Conservation (phyloP, 2,888 invertebrate genomes). For the Noctua comes region DNA sequence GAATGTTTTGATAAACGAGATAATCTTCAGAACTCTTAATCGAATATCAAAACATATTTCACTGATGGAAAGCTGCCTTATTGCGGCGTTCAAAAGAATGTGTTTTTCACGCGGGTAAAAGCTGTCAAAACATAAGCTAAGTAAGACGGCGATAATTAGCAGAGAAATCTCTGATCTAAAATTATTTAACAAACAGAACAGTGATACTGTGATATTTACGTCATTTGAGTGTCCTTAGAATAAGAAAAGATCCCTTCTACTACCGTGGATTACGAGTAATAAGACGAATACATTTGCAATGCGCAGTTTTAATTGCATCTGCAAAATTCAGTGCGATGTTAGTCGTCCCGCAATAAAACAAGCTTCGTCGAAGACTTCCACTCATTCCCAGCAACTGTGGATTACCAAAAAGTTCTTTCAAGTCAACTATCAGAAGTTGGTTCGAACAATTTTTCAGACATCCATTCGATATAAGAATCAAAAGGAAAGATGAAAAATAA, state of each 20-base stretch:
- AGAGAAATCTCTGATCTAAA: not conserved
- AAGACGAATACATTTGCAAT: not conserved
- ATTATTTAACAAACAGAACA: not conserved
- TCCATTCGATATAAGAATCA: not conserved
- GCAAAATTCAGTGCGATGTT: not conserved
- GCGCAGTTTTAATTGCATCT: not conserved
- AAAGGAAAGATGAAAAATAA: not conserved
- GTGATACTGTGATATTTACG: not conserved
- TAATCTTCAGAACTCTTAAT: not conserved
- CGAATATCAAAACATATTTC: not conserved
- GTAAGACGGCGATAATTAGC: not conserved
- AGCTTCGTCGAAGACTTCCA: not conserved
- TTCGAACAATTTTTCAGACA: not conserved
- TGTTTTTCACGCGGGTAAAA: not conserved
- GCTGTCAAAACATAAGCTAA: not conserved
- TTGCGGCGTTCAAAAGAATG: no score
- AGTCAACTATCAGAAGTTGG: not conserved
- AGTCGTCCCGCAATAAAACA: not conserved
- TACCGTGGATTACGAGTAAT: not conserved
- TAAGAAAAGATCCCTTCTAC: not conserved
- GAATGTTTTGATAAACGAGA: not conserved
- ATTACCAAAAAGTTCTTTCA: not conserved
- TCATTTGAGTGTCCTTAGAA: no score
- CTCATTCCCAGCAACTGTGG: not conserved
- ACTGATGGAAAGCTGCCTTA: not conserved